These are phyloP conservation scores for Thelaira solivaga DNA, from an alignment of 2,888 invertebrate genomes.

Conservation along the genomic window DNA sequence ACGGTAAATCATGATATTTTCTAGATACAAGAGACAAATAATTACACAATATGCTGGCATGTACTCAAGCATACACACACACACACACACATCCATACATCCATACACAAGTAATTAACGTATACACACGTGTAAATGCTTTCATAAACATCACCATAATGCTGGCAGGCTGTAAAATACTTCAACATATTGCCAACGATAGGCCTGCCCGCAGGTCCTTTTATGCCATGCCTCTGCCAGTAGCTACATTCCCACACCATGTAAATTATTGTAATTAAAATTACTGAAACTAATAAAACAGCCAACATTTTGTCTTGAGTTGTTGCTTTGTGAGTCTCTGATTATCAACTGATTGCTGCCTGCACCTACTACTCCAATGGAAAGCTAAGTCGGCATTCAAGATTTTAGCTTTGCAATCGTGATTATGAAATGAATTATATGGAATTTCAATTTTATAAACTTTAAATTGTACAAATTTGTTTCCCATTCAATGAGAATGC, in stretches of 20 bases:
- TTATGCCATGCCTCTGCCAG: constrained; percentile 67
- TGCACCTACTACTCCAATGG: too few species aligned
- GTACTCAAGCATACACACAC: too few species aligned
- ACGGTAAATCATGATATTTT: constrained; percentile 62
- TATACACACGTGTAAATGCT: constrained; percentile 68
- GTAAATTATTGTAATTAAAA: background rate
- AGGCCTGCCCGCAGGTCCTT: constrained; percentile 66
- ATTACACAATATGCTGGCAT: background rate
- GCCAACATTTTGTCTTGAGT: constrained; percentile 3
- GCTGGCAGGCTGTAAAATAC: constrained; percentile 65
- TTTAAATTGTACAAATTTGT: background rate
- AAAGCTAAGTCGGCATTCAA: too few species aligned
- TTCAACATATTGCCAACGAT: constrained; percentile 69
- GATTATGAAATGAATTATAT: too few species aligned
- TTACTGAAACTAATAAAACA: background rate
- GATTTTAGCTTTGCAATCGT: too few species aligned
- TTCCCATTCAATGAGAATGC: background rate
- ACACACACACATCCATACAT: too few species aligned
- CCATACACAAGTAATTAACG: too few species aligned
- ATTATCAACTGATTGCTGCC: constrained; percentile 1
- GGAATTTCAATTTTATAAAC: too few species aligned
- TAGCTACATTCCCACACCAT: constrained; percentile 63
- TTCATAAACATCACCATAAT: constrained; percentile 69
- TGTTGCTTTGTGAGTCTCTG: background rate
- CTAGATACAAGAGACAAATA: too few species aligned